Evolutionary conservation across 2,797 vertebrate species (phyloP), one percentile per base, ranked within the genome.

Genomic region (Gorsachius magnificus): DNA sequence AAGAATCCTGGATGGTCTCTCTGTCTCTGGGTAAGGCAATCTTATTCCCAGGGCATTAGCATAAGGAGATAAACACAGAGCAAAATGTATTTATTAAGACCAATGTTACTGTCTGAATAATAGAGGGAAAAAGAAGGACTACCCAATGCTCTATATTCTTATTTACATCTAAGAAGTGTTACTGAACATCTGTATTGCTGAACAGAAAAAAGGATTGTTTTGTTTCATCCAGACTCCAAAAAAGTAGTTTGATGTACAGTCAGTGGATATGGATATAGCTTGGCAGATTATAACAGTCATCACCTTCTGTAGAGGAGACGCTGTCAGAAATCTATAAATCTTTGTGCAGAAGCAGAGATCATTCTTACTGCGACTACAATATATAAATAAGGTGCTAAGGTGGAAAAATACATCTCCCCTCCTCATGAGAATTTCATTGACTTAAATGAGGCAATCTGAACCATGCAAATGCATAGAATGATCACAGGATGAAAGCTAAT

Each of bases 401-500:
- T 79, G 51, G 87, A 85, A 96, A 85, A 93, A 86, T 54, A 18
- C 15, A 72, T 65, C 61, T 85, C 90, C 84, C 89, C 22, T 75
- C n/a, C n/a, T 80, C 53, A 79, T 46, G 48, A 90, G 84, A 95
- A 93, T 97, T 96, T 94, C 90, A 58, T 95, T 95, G 93, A 95
- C 92, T 89, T 75, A 91, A 97, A 97, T 93, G 61, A 77, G 86
- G 92, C 84, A 96, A 97, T 96, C 69, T 72, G 92, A 98, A 96
- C 83, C 86, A 87, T 82, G 51, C 70, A 93, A 96, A 96, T 83
- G 35, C 41, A 64, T 12, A 76, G 56, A 96, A 76, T 2, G 57
- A 95, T 96, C 81, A 83, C 79, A 95, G 91, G 74, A 93, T 57
- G 71, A 87, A 95, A 96, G 93, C 93, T 97, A 98, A 98, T 98